Base-by-base conservation (phyloP, 2,797 vertebrate species). In the Gambusia yucatana region DNA sequence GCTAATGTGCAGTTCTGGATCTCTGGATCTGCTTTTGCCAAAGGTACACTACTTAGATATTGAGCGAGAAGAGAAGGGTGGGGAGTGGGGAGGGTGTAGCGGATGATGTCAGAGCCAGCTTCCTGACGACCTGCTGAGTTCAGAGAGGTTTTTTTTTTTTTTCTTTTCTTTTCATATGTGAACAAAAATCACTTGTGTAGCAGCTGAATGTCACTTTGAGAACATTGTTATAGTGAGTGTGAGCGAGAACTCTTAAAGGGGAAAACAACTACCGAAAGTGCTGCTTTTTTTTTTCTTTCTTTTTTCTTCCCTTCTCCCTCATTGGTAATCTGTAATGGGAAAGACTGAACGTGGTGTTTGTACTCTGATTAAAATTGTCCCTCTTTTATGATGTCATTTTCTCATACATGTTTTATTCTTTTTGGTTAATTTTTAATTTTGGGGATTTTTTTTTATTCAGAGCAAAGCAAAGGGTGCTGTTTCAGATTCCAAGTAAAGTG, bases 11-110 rank as follows among this genome's bases (percentile, higher is more conserved):
- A 80, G 87, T 87, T 91, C 79, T 84, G 76, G 78, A 84, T 75
- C 83, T 88, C 86, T 84, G 84, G 82, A 87, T 89, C 88, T 90
- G 86, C 84, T 92, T 93, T 92, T 75, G 89, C 90, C 93, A 93
- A 94, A 94, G 92, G 92, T 94, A 93, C 92, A 92, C 91, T 88
- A 89, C 86, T 91, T 88, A 84, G 87, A 93, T 90, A 85, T 90
- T 90, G 84, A 90, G 84, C 86, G 88, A 16, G 67, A 28, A 85
- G 78, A 87, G 84, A 82, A 88, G 43, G 46, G 67, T 28, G 4
- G 76, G 8, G 73, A 46, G 67, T 28, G 4, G 76, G 8, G 73
- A 46, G 43, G 47, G 11, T 28, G 72, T 55, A 16, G 25, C 69
- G 11, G 80, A 72, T 75, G 84, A 87, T 87, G 90, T 87, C 87